Evolutionary conservation across 2,113 vertebrate genomes (phyloP).

Genomic region (Ceyx cyanopectus): DNA sequence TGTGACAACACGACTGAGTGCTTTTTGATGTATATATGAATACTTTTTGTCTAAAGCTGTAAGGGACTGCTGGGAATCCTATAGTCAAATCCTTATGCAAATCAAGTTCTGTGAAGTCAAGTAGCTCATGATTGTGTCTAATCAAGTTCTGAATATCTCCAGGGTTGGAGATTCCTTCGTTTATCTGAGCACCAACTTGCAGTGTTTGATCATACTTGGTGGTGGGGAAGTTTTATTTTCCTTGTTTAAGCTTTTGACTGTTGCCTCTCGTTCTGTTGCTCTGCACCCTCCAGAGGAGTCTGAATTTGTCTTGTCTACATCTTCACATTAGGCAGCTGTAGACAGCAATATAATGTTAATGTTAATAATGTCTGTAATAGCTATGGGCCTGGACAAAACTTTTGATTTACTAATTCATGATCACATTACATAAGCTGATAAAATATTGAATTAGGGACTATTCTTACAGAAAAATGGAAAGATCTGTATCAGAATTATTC

Average conservation of each 20-base stretch:
- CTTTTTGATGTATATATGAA: not conserved
- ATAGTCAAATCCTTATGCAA: not conserved
- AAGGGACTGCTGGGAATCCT: not conserved
- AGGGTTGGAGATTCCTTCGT: not conserved
- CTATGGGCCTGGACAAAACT: not conserved
- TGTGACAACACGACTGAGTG: not conserved
- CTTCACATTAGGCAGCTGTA: not conserved
- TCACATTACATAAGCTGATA: not conserved
- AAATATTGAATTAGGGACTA: not conserved
- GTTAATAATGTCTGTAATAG: not conserved
- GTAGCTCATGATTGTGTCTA: not conserved
- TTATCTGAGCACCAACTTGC: not conserved
- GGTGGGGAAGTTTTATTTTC: not conserved
- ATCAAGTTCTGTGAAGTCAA: not conserved
- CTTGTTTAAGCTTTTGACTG: not conserved
- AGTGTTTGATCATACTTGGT: not conserved
- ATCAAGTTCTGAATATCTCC: not conserved
- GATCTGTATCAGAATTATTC: not conserved
- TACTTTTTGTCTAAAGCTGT: not conserved
- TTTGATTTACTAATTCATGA: not conserved
- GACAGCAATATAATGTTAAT: not conserved
- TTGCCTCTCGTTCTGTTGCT: not conserved
- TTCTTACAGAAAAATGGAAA: not conserved
- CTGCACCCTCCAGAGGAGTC: not conserved
- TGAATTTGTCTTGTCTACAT: not conserved